Base-by-base conservation (phyloP, 2,888 invertebrate species). In the Zonitis immaculata region DNA sequence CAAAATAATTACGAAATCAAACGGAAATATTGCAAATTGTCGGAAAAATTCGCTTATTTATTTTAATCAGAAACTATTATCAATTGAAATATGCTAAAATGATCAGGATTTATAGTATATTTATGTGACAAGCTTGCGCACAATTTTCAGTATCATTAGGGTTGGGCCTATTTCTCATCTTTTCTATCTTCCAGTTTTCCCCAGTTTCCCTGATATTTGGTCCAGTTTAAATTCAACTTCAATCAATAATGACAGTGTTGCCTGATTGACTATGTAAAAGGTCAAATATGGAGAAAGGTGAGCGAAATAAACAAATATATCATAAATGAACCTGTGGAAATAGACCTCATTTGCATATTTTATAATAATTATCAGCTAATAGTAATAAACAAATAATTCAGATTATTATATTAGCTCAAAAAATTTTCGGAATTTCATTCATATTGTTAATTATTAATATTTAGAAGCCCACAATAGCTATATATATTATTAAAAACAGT, bases 181-280 rank as follows among this genome's bases (percentile, higher is more conserved):
- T 59, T 64, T 61, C 61, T 27, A 50, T 52, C 56, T 50, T 52
- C 52, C 53, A 50, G 49, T 47, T 54, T 35, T 51, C 46, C 52
- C 57, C 65, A 63, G 61, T 64, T 61, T 64, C 62, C 59, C 58
- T 20, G 54, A 59, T 48, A 48, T 59, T 63, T 64, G 66, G 66
- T 67, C 68, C 69, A 66, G 66, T 68, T 51, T 35, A 12, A 26
- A 47, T 42, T 16, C 6, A 30, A 28, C 44, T 49, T 42, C 47
- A 64, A 65, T 65, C 65, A 58, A 65, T 65, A 65, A 61, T 63
- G 57, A 47, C 39, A 42, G 51, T 47, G 32, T 39, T 14, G 12
- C 25, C 26, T 26, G 28, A 43, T 46, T 51, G 49, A 52, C 54
- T 49, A 49, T 46, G 27, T 49, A 46, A 42, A 45, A n/a, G n/a